Base-by-base conservation (phyloP, 2,888 invertebrate genomes). In the Melangyna quadrimaculata region DNA sequence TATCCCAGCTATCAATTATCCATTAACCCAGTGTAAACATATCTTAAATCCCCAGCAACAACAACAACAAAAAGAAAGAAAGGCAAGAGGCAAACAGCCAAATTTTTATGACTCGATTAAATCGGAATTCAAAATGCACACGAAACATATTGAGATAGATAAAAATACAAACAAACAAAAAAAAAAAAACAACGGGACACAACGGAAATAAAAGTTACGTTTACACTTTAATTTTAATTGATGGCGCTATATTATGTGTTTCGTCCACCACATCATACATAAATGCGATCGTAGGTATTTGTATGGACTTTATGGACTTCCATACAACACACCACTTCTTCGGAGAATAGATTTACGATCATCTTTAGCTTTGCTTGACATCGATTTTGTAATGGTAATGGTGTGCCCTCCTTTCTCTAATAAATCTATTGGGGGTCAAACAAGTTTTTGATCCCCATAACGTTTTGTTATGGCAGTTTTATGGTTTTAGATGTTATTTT, bases 41-140 rank as follows among this genome's bases (percentile, higher is more conserved):
- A 55, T 51, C 63, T 65, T 57, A 43, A 65, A 35, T 27, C 59
- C 67, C 14, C 27, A 40, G 5, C 40, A 32, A 32, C 48, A 17
- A 45, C 17, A 19, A n/a, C n/a, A n/a, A n/a, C n/a, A n/a, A 53
- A 48, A 65, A 74, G 48, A 14, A 55, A 40, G 55, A 70, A 35
- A 10, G 12, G 17, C 32, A 17, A 59, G 40, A 17, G 57, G 72
- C 48, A 27, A 48, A 29, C 22, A 29, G 29, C 40, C 71, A 45
- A 69, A 67, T 71, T 83, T 83, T 83, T 83, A 79, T 75, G 67
- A 84, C 61, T 80, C 72, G 65, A 57, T 75, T 72, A 37, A 61
- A 69, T 84, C 59, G 61, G 55, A 75, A 83, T 74, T 80, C 72
- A 22, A 79, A 79, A 79, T 65, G 17, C 69, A 55, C n/a, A 17